Evolutionary conservation across 2,888 invertebrate genomes (phyloP), one percentile per base, ranked within the genome.

Genomic region (Rhaphigaster nebulosa): DNA sequence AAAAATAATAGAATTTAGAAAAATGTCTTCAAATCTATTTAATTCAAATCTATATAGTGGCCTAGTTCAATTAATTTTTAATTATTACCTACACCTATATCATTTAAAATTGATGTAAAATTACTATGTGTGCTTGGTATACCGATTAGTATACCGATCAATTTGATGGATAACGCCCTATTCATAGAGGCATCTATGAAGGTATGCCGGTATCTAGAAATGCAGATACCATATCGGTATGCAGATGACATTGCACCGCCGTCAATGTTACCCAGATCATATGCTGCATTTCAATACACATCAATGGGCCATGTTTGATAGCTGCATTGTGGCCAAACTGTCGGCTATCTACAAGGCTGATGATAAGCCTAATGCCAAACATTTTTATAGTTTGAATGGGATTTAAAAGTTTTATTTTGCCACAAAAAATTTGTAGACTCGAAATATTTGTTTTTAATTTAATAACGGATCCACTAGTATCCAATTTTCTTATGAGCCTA

Each of bases 161-260:
- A n/a, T 60, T 60, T 10, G 1, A n/a, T n/a, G n/a, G 54, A n/a
- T 60, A n/a, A 60, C n/a, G n/a, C 15, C 29, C 29, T 18, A 65
- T 65, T 65, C 2, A 65, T 15, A 3, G 15, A 29, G 29, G 29
- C 29, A 29, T 4, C 56, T 26, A 56, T 3, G n/a, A n/a, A n/a
- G 26, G 8, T 56, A 23, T 56, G 15, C 18, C 18, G 18, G 65
- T 29, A 65, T 29, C 65, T n/a, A 65, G 65, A 34, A 65, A 65
- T 65, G 65, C 65, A 65, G 65, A 65, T 65, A 65, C 29, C 15
- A 6, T 65, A 65, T 65, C 65, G 65, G 65, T 65, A 65, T 65
- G 65, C 65, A 65, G 65, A 65, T 65, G 65, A 65, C 29, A 65
- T 65, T 29, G 65, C 65, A 34, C 29, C 29, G 29, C 15, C 4